Evolutionary conservation across 2,797 vertebrate genomes (phyloP), one percentile per base, ranked within the genome.

Genomic region (Neosilurus hyrtlii): DNA sequence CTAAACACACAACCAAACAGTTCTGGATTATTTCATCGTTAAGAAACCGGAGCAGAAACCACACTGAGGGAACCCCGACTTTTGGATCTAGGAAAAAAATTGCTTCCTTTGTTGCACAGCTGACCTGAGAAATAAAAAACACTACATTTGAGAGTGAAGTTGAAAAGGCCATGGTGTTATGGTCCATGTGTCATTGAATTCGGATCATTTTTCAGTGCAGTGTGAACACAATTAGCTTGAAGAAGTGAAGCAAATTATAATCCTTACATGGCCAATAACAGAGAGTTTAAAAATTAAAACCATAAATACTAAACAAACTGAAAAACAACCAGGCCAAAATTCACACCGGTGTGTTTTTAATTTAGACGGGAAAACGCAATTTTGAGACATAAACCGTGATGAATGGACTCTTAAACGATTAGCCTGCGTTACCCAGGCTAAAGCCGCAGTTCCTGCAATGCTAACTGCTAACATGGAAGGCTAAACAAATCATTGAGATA

Each of bases 401-500:
- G 20, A 12, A 59, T 11, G 26, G 18, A 35, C 4, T 14, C 63
- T 43, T 43, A 11, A 24, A 51, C 8, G 51, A 75, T 82, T 74
- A 66, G 26, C 20, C 61, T 37, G 16, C 61, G 9, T 15, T 66
- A 70, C 35, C 24, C n/a, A 70, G 56, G 37, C 56, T 62, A 63
- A 71, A 83, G n/a, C 82, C 24, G 54, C 65, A 78, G 54, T 77
- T 76, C 20, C 37, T 14, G 81, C 70, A 24, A n/a, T 68, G 75
- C 75, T 77, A 75, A 43, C 30, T 15, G 74, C 57, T 54, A 51
- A 35, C n/a, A 62, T 10, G 9, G 56, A 16, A 54, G 54, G 10
- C 57, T 62, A 70, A 35, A 52, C 75, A 49, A 62, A 62, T 3
- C 59, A 16, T 49, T 7, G 57, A 10, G 18, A 59, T 1, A 14